phyloP scores from a whole-genome alignment of 1,140 invertebrate genomes.

The Euura saliciscinereae region DNA sequence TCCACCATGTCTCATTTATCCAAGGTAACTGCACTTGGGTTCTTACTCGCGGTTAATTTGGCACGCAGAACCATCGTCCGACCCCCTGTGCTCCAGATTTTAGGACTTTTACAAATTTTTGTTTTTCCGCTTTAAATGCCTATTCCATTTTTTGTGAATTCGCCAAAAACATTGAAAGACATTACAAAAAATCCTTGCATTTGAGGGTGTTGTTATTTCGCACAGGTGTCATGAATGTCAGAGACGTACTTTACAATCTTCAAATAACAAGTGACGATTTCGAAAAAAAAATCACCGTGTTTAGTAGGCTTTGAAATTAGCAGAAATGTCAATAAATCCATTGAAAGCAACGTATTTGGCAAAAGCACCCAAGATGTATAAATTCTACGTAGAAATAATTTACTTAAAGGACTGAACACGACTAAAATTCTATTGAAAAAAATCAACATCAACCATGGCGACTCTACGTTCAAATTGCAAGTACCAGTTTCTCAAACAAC shows the following conservation, averaged over 20 bases:
- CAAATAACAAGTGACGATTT: too few relatives aligned
- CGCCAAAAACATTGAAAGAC: not conserved
- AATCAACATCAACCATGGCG: not conserved
- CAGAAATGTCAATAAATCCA: not conserved
- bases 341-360: too few relatives aligned
- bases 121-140: not conserved
- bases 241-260: not conserved
- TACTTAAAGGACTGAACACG: not conserved
- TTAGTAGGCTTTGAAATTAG: not conserved
- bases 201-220: not conserved
- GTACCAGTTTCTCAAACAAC: not conserved
- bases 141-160: not conserved
- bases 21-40: not conserved
- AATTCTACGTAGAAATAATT: not conserved
- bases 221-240: not conserved
- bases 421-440: not conserved
- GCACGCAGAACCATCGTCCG: not conserved
- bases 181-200: not conserved
- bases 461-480: not conserved
- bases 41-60: not conserved
- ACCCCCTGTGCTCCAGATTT: not conserved
- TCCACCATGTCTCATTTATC: not conserved
- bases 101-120: not conserved
- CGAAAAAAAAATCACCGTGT: not conserved
- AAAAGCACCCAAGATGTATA: not conserved